A percentile compares a stretch with the other conserved stretches of the same genome.
These are phyloP conservation scores for Conus betulinus DNA, from an alignment of 1,140 invertebrate genomes.

Conservation along the genomic window DNA sequence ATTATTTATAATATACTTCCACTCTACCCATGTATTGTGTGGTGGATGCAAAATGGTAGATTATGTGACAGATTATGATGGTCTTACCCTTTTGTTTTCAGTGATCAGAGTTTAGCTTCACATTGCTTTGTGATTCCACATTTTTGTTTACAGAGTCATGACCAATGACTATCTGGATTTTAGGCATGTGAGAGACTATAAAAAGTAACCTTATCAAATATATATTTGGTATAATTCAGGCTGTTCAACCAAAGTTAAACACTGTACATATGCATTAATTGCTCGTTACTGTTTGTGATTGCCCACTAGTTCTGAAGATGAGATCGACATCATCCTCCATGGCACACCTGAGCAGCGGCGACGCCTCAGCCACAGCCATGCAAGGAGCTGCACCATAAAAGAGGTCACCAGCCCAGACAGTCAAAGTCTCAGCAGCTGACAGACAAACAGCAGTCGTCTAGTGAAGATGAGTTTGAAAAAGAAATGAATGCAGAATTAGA, in stretches of 20 bases:
- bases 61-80: too few species aligned
- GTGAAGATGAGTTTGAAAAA: conserved; percentile 71
- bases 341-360: conserved; percentile 61
- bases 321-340: conserved; percentile 64
- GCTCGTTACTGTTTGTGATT: neutral
- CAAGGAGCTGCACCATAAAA: conserved; percentile 28
- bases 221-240: too few species aligned
- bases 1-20: too few species aligned
- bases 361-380: conserved; percentile 44
- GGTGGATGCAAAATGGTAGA: too few species aligned
- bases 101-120: too few species aligned
- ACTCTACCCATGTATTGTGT: too few species aligned
- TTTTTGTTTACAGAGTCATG: neutral
- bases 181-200: too few species aligned
- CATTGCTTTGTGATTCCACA: neutral
- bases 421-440: neutral
- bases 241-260: neutral
- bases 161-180: too few species aligned
- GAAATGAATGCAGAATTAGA: conserved; percentile 69
- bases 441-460: conserved; percentile 48
- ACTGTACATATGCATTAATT: neutral
- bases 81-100: too few species aligned
- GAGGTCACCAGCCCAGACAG: too few species aligned
- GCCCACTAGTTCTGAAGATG: conserved; percentile 66
- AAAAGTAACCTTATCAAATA: neutral